Evolutionary conservation across 2,888 invertebrate species (phyloP).

Genomic region (Lasioglossum vierecki): DNA sequence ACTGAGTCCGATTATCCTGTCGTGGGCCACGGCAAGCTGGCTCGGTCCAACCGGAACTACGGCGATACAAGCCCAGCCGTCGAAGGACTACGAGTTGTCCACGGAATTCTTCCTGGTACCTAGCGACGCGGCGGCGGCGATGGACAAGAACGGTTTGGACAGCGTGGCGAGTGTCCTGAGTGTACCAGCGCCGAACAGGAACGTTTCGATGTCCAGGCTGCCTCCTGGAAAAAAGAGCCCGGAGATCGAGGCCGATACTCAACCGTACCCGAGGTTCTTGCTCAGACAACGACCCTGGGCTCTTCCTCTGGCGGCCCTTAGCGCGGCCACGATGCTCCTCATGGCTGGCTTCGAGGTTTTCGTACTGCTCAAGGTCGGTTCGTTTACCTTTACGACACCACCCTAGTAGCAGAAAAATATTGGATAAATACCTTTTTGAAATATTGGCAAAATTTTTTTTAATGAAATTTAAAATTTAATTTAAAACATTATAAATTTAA

Average conservation of each 20-base stretch:
- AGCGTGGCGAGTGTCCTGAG: slow-evolving; percentile 80
- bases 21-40: slow-evolving; percentile 83
- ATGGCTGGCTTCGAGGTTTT: slow-evolving; percentile 95
- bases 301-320: slow-evolving; percentile 93
- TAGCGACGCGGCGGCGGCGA: slow-evolving; percentile 82
- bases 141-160: slow-evolving; percentile 78
- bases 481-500: too few relatives aligned
- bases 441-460: too few relatives aligned
- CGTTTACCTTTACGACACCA: slow-evolving; percentile 43
- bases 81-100: slow-evolving; percentile 87
- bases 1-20: slow-evolving; percentile 80
- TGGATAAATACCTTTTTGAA: too few relatives aligned
- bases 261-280: slow-evolving; percentile 81
- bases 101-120: slow-evolving; percentile 94
- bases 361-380: slow-evolving; percentile 88
- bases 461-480: too few relatives aligned
- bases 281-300: slow-evolving; percentile 94
- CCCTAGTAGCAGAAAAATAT: too few relatives aligned
- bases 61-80: slow-evolving; percentile 80
- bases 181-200: slow-evolving; percentile 80
- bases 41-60: slow-evolving; percentile 66
- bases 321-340: slow-evolving; percentile 92
- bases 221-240: slow-evolving; percentile 71
- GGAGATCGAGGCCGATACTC: slow-evolving; percentile 60
- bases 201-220: slow-evolving; percentile 77